Percentiles rank a stretch among this genome's conserved stretches.
phyloP scores from a whole-genome alignment of 2,888 invertebrate species.

The Cremastinae sp. region DNA sequence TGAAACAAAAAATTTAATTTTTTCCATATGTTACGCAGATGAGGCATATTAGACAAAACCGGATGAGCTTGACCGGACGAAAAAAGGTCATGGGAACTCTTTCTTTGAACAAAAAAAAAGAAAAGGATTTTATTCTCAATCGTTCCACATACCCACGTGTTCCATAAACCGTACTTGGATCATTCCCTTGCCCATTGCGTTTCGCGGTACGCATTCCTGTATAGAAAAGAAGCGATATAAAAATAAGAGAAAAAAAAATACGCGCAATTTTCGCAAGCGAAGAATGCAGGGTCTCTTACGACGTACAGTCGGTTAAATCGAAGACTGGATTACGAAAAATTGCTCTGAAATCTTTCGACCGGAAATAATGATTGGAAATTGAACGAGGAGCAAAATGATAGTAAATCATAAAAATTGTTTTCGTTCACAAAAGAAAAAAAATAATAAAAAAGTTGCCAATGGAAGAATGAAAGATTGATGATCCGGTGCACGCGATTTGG shows the following conservation, averaged over 20 bases:
- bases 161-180: not conserved
- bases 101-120: too few species aligned
- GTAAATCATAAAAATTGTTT: too few species aligned
- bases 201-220: conserved; percentile 3
- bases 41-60: conserved; percentile 30
- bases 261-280: conserved; percentile 8
- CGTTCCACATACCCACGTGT: conserved; percentile 43
- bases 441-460: too few species aligned
- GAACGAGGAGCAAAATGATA: too few species aligned
- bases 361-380: too few species aligned
- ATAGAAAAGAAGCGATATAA: too few species aligned
- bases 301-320: not conserved
- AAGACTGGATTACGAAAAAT: not conserved
- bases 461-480: too few species aligned
- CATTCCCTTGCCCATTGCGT: not conserved
- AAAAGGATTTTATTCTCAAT: conserved; percentile 32
- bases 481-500: too few species aligned
- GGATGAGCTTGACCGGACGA: conserved; percentile 20
- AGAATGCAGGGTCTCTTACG: too few species aligned
- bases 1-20: conserved; percentile 19
- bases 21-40: conserved; percentile 46
- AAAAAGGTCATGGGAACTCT: conserved; percentile 41
- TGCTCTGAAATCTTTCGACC: too few species aligned
- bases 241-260: conserved; percentile 1
- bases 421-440: too few species aligned